Percentiles rank a stretch among this genome's conserved stretches.
These are phyloP conservation scores for Branchinecta lindahli DNA, from an alignment of 1,140 invertebrate genomes.

Conservation along the genomic window DNA sequence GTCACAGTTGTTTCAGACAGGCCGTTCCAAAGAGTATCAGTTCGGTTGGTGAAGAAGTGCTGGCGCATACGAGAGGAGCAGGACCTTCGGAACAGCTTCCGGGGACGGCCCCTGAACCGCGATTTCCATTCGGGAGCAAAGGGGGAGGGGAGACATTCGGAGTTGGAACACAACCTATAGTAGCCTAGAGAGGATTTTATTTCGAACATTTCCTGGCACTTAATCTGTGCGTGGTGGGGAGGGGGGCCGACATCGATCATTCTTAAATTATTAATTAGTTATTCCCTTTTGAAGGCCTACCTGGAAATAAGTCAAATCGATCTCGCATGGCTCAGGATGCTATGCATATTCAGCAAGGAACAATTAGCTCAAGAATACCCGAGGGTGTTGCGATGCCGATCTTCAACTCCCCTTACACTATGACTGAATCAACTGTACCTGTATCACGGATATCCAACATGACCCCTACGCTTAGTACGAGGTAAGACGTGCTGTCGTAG, in stretches of 20 bases:
- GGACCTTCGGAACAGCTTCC: too few species aligned
- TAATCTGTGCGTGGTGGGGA: neutral
- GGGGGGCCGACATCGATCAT: neutral
- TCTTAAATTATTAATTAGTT: neutral
- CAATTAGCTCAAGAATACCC: neutral
- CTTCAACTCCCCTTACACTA: neutral
- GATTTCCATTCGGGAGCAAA: too few species aligned
- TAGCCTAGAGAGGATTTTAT: too few species aligned
- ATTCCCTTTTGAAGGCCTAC: neutral
- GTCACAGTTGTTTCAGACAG: too few species aligned
- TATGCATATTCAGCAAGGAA: neutral
- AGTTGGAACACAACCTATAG: too few species aligned
- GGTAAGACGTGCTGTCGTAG: neutral
- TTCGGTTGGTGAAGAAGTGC: too few species aligned
- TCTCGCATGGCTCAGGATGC: neutral
- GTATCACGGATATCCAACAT: neutral
- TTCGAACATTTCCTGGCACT: neutral
- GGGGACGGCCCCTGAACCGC: too few species aligned
- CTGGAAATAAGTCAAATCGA: neutral
- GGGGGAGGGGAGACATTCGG: too few species aligned
- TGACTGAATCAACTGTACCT: neutral
- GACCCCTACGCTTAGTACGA: neutral
- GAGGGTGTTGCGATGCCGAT: neutral
- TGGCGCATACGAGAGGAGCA: too few species aligned
- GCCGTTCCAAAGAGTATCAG: too few species aligned